Conservation (phyloP, 1,140 invertebrate species). For the Bathynomus jamesi region DNA sequence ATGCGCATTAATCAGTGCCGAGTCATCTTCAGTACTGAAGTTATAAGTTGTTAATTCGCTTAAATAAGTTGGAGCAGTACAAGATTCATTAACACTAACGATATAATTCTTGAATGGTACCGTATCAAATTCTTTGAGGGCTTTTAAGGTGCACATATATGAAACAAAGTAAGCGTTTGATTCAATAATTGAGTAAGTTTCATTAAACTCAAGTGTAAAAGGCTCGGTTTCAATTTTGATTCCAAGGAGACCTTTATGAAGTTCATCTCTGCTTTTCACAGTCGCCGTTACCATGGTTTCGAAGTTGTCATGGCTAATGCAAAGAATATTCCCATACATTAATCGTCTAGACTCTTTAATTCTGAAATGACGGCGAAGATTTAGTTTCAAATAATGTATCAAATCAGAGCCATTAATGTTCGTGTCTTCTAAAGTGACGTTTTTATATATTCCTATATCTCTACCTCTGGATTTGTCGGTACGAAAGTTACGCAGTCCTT, state of each 20-base stretch:
- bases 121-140: slow-evolving; percentile 40
- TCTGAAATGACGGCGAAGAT: slow-evolving; percentile 15
- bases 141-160: slow-evolving; percentile 45
- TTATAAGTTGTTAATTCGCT: too few species aligned
- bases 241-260: slow-evolving; percentile 47
- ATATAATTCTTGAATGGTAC: slow-evolving; percentile 43
- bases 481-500: slow-evolving; percentile 27
- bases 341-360: slow-evolving; percentile 50
- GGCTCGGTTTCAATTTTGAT: slow-evolving; percentile 45
- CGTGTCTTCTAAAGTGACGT: slow-evolving; percentile 12
- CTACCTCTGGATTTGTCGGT: background rate
- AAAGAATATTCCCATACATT: slow-evolving; percentile 62
- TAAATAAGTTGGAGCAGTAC: slow-evolving; percentile 7
- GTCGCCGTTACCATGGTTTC: slow-evolving; percentile 57
- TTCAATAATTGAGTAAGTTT: slow-evolving; percentile 43
- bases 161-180: slow-evolving; percentile 48
- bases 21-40: too few species aligned
- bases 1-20: too few species aligned
- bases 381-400: slow-evolving; percentile 18
- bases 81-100: slow-evolving; percentile 27
- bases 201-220: slow-evolving; percentile 29
- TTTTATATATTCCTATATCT: slow-evolving; percentile 20
- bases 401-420: slow-evolving; percentile 5
- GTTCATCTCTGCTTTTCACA: slow-evolving; percentile 47
- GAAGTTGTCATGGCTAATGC: slow-evolving; percentile 61